A percentile compares a stretch with the other conserved stretches of the same genome.
These are phyloP conservation scores for Dermatophagoides farinae DNA, from an alignment of 1,140 invertebrate genomes.

Conservation along the genomic window DNA sequence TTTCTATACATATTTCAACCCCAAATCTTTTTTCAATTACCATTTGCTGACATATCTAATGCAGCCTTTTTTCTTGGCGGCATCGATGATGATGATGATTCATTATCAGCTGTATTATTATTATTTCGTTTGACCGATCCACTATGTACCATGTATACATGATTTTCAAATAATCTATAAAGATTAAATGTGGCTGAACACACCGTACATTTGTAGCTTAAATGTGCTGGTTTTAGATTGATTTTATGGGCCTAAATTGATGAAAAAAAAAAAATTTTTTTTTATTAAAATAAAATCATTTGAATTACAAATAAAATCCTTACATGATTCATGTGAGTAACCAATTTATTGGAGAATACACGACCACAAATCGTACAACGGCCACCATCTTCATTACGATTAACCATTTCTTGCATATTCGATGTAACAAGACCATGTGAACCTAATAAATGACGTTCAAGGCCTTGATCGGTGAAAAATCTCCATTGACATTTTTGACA, in stretches of 20 bases:
- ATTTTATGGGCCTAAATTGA: constrained; percentile 44
- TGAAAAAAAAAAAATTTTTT: neutral
- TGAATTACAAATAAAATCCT: neutral
- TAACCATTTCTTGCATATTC: constrained; percentile 84
- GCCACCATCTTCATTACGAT: constrained; percentile 78
- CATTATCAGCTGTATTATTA: constrained; percentile 2
- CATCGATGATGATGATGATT: neutral
- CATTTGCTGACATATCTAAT: neutral
- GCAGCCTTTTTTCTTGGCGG: constrained; percentile 9
- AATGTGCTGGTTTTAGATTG: constrained; percentile 68
- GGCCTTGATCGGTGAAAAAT: constrained; percentile 61
- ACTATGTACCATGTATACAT: constrained; percentile 75
- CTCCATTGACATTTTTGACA: constrained; percentile 86
- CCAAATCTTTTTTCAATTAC: neutral
- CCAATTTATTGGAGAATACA: constrained; percentile 76
- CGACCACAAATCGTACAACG: constrained; percentile 75
- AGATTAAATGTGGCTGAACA: constrained; percentile 81
- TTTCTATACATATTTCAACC: too few species aligned
- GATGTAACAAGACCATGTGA: constrained; percentile 81
- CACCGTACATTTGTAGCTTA: constrained; percentile 82
- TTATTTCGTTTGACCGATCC: constrained; percentile 18
- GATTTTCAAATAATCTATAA: constrained; percentile 83
- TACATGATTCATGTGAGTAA: constrained; percentile 64
- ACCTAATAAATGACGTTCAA: constrained; percentile 75
- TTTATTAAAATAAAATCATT: constrained; percentile 3